Evolutionary conservation across 1,140 invertebrate species (phyloP), one percentile per base, ranked within the genome.

Genomic region (Trichonephila inaurata): DNA sequence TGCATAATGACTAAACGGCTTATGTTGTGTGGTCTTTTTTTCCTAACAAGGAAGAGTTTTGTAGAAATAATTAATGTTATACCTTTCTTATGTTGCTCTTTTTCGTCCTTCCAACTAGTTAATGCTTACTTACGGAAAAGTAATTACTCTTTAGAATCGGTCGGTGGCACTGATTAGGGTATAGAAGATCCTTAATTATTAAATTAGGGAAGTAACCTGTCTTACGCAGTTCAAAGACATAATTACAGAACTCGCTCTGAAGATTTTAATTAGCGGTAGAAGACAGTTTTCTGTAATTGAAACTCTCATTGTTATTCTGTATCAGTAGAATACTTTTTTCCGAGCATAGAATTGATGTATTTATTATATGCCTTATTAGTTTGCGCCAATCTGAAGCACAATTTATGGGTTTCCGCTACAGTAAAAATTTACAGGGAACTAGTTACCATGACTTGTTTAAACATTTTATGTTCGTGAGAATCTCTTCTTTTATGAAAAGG

Each of bases 201-300:
- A 88, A 88, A 88, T 88, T 88, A 88, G 86, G 60, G 61, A 64
- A 88, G 86, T 64, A 66, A 64, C 86, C 61, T 64, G 86, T 62
- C 28, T 88, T 88, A 40, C 86, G 86, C 28, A 44, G 86, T 60
- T 85, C 51, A 28, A 28, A 61, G n/a, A 85, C 24, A 85, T 88
- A 64, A 88, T 88, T 88, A 58, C 64, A 88, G 62, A 24, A 61
- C 16, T 64, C 62, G 18, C 28, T 21, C 18, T 21, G 4, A 61
- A 64, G 61, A 19, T 88, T 88, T 88, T 64, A 88, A 88, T 88
- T 88, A 88, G 28, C 21, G 86, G 33, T 66, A 19, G 86, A 58
- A 88, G 86, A 64, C 60, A 33, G 60, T 40, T 88, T 62, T 40
- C 16, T 64, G 60, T 64, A 88, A 64, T 88, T 62, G 86, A 88